Percentiles rank a stretch among this genome's conserved stretches.
Conservation (phyloP, 2,113 vertebrate species). For the Nothoprocta pentlandii region DNA sequence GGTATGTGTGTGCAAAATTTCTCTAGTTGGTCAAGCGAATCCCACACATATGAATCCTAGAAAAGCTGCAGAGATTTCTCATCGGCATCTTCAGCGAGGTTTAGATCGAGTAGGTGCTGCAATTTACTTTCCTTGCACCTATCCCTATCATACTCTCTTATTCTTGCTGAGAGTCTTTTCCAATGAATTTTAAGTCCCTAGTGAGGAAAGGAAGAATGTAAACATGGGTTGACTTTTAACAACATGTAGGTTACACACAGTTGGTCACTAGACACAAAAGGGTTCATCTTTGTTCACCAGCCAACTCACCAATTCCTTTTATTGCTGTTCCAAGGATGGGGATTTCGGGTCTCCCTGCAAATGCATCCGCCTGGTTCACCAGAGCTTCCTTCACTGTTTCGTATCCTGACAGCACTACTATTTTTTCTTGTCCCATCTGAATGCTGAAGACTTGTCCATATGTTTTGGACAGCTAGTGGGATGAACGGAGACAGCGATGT, state of each 20-base stretch:
- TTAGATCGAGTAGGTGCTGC: neutral
- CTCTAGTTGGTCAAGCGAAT: too few species aligned
- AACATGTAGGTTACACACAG: neutral
- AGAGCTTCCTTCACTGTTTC: conserved; percentile 72
- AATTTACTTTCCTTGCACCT: neutral
- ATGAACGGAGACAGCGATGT: neutral
- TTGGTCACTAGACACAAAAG: neutral
- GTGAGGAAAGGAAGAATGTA: neutral
- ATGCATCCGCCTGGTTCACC: conserved; percentile 54
- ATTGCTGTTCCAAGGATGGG: conserved; percentile 7
- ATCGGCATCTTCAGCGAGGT: neutral
- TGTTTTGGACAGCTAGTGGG: neutral
- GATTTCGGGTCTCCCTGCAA: conserved; percentile 48
- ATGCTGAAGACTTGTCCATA: conserved; percentile 23
- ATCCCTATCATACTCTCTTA: neutral
- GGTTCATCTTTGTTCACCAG: neutral
- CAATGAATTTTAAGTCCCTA: neutral
- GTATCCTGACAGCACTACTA: conserved; percentile 67
- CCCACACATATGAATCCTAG: neutral
- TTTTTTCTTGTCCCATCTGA: neutral
- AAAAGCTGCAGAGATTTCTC: neutral
- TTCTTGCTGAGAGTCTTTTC: neutral
- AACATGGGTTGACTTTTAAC: neutral
- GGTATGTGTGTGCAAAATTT: neutral
- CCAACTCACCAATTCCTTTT: conserved; percentile 22